A percentile compares a stretch with the other conserved stretches of the same genome.
These are phyloP conservation scores for Adelosebastes latens DNA, from an alignment of 2,797 vertebrate species.

Conservation along the genomic window DNA sequence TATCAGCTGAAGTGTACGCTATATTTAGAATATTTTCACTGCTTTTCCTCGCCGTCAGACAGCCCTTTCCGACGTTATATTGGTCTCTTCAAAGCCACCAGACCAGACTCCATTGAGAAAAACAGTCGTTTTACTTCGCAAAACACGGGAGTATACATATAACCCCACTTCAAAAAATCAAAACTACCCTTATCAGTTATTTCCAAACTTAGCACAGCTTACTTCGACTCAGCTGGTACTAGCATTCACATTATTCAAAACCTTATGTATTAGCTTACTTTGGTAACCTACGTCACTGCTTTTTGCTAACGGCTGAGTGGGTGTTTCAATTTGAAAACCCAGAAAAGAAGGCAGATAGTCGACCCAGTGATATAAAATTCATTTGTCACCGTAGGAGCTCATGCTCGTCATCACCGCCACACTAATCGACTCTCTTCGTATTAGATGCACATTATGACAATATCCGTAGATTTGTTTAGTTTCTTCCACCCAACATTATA, in stretches of 20 bases:
- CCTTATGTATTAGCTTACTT: background rate
- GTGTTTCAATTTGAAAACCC: background rate
- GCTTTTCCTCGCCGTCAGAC: background rate
- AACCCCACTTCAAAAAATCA: background rate
- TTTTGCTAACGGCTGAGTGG: background rate
- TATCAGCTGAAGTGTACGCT: too few relatives aligned
- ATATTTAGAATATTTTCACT: too few relatives aligned
- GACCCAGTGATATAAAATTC: background rate
- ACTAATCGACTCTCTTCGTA: background rate
- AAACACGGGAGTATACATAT: background rate
- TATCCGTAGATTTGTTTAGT: constrained; percentile 6
- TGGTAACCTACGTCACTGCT: background rate
- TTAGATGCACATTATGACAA: constrained; percentile 21
- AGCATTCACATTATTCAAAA: background rate
- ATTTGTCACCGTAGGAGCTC: background rate
- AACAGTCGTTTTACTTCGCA: background rate
- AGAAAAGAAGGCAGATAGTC: background rate
- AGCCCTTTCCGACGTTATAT: background rate
- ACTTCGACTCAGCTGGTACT: background rate
- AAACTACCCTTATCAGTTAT: background rate
- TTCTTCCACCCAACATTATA: background rate
- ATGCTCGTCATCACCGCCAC: background rate
- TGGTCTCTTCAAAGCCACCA: background rate
- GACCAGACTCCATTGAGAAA: background rate
- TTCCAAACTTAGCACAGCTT: background rate